These are phyloP conservation scores for Dryocosmus kuriphilus DNA, from an alignment of 2,888 invertebrate genomes.

Conservation along the genomic window DNA sequence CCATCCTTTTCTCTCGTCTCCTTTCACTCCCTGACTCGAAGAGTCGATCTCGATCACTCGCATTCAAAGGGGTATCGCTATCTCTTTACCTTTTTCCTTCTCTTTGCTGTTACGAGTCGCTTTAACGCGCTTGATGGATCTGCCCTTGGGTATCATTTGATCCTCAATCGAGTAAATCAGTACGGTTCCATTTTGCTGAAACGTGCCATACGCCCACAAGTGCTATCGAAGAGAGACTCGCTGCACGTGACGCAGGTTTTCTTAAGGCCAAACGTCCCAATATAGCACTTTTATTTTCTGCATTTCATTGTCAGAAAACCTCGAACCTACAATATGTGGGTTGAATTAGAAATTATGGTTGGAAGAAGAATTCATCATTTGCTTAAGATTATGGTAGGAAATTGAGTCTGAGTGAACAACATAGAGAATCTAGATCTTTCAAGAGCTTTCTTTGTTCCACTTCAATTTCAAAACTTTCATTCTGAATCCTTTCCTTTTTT, in stretches of 20 bases:
- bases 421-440: too few species aligned
- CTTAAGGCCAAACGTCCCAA: not conserved
- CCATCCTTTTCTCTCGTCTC: not conserved
- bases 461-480: too few species aligned
- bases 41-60: not conserved
- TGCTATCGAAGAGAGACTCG: not conserved
- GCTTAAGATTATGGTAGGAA: not conserved
- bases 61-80: not conserved
- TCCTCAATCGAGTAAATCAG: constrained; percentile 18
- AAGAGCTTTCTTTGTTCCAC: too few species aligned
- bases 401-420: not conserved
- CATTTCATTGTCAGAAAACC: not conserved
- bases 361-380: too few species aligned
- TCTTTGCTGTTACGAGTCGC: not conserved
- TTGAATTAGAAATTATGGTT: not conserved
- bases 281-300: not conserved
- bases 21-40: not conserved
- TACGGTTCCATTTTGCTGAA: constrained; percentile 4
- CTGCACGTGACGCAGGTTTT: constrained; percentile 4
- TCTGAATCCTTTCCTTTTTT: too few species aligned
- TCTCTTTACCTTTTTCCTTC: not conserved
- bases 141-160: constrained; percentile 22
- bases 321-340: not conserved
- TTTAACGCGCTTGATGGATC: not conserved
- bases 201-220: constrained; percentile 8